A percentile compares a stretch with the other conserved stretches of the same genome.
Evolutionary conservation across 2,888 invertebrate genomes (phyloP).

Genomic region (Drosophila mettleri): DNA sequence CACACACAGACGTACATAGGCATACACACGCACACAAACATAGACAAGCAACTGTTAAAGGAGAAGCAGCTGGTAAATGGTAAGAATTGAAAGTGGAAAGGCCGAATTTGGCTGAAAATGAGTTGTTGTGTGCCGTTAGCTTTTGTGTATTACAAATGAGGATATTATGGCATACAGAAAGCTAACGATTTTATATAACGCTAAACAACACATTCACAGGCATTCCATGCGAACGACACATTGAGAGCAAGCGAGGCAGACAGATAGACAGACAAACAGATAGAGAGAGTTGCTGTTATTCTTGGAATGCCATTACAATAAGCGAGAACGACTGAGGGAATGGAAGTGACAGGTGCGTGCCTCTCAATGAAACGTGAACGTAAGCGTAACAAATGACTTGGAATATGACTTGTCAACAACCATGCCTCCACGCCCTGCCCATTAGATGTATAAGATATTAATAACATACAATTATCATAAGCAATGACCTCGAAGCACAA

Average conservation of each 20-base stretch:
- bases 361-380: constrained; percentile 8
- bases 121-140: constrained; percentile 6
- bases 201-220: constrained; percentile 17
- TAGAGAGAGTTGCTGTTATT: constrained; percentile 26
- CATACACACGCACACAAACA: constrained; percentile 13
- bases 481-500: constrained; percentile 18
- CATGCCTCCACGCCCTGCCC: not conserved
- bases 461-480: constrained; percentile 26
- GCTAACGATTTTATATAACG: constrained; percentile 66
- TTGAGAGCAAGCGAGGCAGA: not conserved
- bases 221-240: constrained; percentile 11
- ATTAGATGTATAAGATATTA: not conserved
- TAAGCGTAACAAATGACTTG: constrained; percentile 13
- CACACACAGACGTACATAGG: too few relatives aligned
- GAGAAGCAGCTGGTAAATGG: constrained; percentile 16
- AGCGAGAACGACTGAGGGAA: constrained; percentile 7
- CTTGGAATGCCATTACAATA: constrained; percentile 59
- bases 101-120: constrained; percentile 2
- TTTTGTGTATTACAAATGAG: constrained; percentile 29
- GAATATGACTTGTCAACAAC: constrained; percentile 19
- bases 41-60: constrained; percentile 26
- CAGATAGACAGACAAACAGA: not conserved
- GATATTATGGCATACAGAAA: constrained; percentile 39
- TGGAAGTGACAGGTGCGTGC: constrained; percentile 16
- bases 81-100: constrained; percentile 1